Percentiles rank a stretch among this genome's conserved stretches.
Evolutionary conservation across 2,113 vertebrate genomes (phyloP).

Genomic region (Marcusenius ussheri): DNA sequence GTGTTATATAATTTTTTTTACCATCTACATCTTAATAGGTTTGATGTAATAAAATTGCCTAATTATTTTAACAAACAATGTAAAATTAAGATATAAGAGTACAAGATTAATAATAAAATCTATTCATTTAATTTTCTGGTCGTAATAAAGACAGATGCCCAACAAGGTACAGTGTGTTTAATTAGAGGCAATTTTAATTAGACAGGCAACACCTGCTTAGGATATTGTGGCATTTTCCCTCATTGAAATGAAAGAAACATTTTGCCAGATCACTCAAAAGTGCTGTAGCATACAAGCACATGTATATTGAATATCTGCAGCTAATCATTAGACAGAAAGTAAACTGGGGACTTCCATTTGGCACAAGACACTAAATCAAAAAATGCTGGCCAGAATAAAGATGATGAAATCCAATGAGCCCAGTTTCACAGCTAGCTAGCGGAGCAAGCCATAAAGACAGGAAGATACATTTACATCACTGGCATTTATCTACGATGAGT

Average conservation of each 20-base stretch:
- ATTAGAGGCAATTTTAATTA: constrained; percentile 38
- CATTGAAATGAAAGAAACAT: constrained; percentile 44
- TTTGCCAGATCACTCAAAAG: constrained; percentile 42
- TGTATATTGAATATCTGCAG: constrained; percentile 38
- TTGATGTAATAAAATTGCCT: background rate
- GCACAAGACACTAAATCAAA: constrained; percentile 55
- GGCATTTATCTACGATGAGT: background rate
- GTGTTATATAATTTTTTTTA: background rate
- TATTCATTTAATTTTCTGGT: background rate
- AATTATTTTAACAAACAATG: background rate
- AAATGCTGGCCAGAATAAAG: constrained; percentile 47
- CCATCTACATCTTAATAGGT: background rate
- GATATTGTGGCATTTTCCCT: constrained; percentile 25
- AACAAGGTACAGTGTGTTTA: constrained; percentile 35
- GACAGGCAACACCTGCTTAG: constrained; percentile 39
- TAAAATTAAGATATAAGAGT: background rate
- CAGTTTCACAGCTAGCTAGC: background rate
- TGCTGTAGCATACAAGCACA: constrained; percentile 41
- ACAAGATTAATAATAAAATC: background rate
- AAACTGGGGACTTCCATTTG: constrained; percentile 34
- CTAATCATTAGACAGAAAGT: constrained; percentile 51
- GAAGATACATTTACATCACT: background rate
- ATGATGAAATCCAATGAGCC: background rate
- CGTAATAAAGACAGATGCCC: constrained; percentile 21
- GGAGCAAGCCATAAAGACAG: background rate